phyloP scores from a whole-genome alignment of 2,113 vertebrate genomes.

The Fulmarus glacialis region DNA sequence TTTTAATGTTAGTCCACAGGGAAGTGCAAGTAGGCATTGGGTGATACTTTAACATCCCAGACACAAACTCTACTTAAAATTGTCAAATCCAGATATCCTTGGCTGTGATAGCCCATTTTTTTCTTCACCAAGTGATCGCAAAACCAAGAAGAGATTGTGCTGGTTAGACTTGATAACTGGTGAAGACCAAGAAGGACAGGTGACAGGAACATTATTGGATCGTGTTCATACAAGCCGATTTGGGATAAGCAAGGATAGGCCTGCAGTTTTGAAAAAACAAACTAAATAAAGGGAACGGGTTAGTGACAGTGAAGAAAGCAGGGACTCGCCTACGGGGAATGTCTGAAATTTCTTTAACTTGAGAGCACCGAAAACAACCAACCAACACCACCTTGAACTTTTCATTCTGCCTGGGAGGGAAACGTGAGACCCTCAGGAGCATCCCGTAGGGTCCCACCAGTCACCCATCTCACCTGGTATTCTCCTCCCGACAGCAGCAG shows the following conservation, averaged over 20 bases:
- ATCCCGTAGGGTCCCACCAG: not conserved
- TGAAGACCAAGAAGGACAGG: not conserved
- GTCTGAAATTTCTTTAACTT: not conserved
- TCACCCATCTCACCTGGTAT: not conserved
- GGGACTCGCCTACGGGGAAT: fast-evolving
- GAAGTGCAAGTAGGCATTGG: not conserved
- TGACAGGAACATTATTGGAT: not conserved
- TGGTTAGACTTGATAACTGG: not conserved
- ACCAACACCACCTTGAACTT: not conserved
- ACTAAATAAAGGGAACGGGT: not conserved
- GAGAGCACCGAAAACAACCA: not conserved
- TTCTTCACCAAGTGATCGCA: not conserved
- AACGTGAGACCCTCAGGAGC: not conserved
- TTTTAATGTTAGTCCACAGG: not conserved
- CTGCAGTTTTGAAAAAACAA: not conserved
- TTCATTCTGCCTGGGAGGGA: not conserved
- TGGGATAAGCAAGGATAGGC: not conserved
- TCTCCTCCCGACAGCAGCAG: not conserved
- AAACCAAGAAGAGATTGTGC: not conserved
- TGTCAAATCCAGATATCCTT: not conserved
- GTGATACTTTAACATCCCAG: not conserved
- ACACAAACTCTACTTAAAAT: not conserved
- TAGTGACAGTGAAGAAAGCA: not conserved
- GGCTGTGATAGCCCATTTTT: not conserved
- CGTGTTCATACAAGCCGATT: not conserved